phyloP scores from a whole-genome alignment of 2,888 invertebrate species.

The Aleiodes leptofemur region DNA sequence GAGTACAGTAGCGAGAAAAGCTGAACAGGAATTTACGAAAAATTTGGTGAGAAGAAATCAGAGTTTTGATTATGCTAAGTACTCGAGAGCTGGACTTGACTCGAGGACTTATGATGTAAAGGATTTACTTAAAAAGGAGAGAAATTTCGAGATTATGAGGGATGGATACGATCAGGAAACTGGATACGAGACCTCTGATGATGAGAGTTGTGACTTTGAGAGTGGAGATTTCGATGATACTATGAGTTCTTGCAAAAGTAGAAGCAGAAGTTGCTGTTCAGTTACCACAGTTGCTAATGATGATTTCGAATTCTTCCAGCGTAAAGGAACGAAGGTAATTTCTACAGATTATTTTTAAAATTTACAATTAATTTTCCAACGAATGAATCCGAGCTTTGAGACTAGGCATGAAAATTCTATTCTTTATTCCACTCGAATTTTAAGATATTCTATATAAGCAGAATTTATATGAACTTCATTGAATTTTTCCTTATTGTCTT shows the following conservation, averaged over 20 bases:
- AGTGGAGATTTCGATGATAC: constrained; percentile 70
- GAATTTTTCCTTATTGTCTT: not conserved
- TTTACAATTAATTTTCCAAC: not conserved
- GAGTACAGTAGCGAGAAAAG: constrained; percentile 41
- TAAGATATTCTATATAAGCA: no score
- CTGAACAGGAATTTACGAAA: constrained; percentile 52
- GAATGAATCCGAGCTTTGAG: no score
- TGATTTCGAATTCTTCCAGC: constrained; percentile 80
- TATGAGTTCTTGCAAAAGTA: constrained; percentile 75
- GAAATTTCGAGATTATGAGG: constrained; percentile 35
- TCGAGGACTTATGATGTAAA: constrained; percentile 69
- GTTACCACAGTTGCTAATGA: constrained; percentile 81
- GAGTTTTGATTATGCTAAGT: constrained; percentile 68
- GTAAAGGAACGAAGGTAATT: constrained; percentile 70
- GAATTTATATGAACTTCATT: not conserved
- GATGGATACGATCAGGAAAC: constrained; percentile 55
- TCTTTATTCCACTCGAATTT: no score
- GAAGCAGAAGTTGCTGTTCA: constrained; percentile 77
- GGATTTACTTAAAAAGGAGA: constrained; percentile 52
- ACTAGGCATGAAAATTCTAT: no score
- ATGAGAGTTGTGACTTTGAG: constrained; percentile 70
- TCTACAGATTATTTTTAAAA: constrained; percentile 1
- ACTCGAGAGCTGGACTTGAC: constrained; percentile 59
- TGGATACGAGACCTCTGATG: constrained; percentile 70
- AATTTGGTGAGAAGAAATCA: constrained; percentile 67